Evolutionary conservation across 2,113 vertebrate species (phyloP).

Genomic region (Sander vitreus): DNA sequence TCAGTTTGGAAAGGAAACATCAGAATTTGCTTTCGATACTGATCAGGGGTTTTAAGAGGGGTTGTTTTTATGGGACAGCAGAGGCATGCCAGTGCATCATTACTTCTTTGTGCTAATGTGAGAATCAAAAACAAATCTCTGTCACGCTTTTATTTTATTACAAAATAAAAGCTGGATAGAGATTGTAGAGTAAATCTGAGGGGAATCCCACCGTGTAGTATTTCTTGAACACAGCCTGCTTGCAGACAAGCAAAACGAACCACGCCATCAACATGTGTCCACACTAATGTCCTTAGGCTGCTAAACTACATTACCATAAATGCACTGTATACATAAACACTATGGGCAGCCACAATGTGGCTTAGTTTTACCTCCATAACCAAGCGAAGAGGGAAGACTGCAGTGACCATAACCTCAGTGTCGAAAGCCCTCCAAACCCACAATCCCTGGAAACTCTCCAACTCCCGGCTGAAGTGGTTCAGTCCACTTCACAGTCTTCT

Average conservation of each 20-base stretch:
- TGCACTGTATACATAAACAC: constrained; percentile 50
- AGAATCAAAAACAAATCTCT: constrained; percentile 18
- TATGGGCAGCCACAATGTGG: constrained; percentile 72
- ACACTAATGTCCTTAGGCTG: constrained; percentile 31
- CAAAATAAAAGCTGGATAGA: no score
- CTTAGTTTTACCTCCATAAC: constrained; percentile 67
- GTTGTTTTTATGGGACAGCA: not conserved
- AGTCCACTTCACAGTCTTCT: constrained; percentile 63
- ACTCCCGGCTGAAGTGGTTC: constrained; percentile 38
- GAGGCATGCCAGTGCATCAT: not conserved
- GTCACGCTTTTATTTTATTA: not conserved
- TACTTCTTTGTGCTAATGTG: not conserved
- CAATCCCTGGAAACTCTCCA: constrained; percentile 77
- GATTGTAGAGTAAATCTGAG: not conserved
- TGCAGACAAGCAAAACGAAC: not conserved
- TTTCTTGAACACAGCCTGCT: constrained; percentile 11
- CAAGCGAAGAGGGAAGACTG: constrained; percentile 55
- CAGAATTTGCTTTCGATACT: not conserved
- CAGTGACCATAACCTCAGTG: constrained; percentile 80
- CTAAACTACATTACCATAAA: constrained; percentile 29
- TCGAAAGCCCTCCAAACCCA: constrained; percentile 76
- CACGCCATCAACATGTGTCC: constrained; percentile 28
- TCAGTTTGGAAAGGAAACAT: not conserved
- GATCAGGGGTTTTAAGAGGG: not conserved
- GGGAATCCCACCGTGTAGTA: constrained; percentile 7